Conservation (phyloP, 2,888 invertebrate genomes). For the Sesia bembeciformis region DNA sequence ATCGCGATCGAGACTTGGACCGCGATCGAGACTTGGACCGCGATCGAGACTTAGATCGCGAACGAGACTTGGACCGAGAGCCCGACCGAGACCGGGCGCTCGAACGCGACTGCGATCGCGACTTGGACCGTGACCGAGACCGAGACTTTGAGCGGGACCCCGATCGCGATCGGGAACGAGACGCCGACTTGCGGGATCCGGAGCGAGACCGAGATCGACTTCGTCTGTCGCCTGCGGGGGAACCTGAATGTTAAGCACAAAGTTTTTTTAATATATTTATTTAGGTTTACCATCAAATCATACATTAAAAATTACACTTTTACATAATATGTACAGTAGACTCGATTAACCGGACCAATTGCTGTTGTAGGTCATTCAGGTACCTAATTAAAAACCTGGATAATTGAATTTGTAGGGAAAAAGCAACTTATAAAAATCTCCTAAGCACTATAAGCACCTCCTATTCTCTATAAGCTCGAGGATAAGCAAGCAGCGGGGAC, state of each 20-base stretch:
- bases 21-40: conserved; percentile 21
- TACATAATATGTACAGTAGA: too few species aligned
- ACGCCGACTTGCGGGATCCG: conserved; percentile 26
- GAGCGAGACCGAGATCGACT: conserved; percentile 20
- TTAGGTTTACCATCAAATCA: too few species aligned
- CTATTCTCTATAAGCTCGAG: too few species aligned
- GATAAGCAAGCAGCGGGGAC: too few species aligned
- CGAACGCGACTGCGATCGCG: conserved; percentile 17
- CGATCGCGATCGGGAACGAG: conserved; percentile 17
- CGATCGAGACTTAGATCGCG: conserved; percentile 27
- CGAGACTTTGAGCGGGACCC: conserved; percentile 14
- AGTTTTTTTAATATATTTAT: too few species aligned
- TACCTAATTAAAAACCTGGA: too few species aligned
- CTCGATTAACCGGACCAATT: too few species aligned
- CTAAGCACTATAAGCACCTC: too few species aligned
- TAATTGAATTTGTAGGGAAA: too few species aligned
- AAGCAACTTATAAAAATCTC: too few species aligned
- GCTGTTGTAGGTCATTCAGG: too few species aligned
- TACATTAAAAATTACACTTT: too few species aligned
- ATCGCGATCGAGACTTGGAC: conserved; percentile 16
- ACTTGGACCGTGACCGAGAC: conserved; percentile 32
- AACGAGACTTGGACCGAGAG: conserved; percentile 21
- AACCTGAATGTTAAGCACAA: conserved; percentile 1
- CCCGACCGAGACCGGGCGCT: conserved; percentile 22
- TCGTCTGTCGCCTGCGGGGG: conserved; percentile 12